Evolutionary conservation across 2,797 vertebrate genomes (phyloP), one percentile per base, ranked within the genome.

Genomic region (Phataginus tricuspis): DNA sequence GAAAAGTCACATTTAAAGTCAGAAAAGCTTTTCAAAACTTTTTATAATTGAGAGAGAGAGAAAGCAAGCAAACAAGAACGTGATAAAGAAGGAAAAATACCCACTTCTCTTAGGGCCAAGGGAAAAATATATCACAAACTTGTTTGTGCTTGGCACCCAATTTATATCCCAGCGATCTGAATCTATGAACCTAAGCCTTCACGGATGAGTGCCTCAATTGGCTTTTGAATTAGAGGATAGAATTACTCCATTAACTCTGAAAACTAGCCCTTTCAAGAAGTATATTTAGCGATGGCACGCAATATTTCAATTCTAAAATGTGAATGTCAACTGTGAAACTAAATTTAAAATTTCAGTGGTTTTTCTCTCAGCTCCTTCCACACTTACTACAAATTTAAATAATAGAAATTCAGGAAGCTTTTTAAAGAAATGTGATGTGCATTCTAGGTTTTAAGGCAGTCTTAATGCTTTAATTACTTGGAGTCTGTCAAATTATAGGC

Each of bases 221-320:
- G 71, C 31, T 86, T 97, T 94, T 95, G 59, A 97, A 92, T 95
- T 88, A 96, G 21, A 64, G 78, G 61, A 68, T 42, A 85, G 42
- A 42, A 49, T 96, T 95, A 95, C 80, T 96, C 96, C 93, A 95
- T 97, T 95, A 96, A 90, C 64, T 96, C 15, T 77, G 86, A 92
- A 92, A 57, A 75, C 84, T 42, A 86, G 85, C 49, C 88, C 69
- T 95, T 97, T 89, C 49, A 94, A 72, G 63, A 92, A 96, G 86
- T 57, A 59, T n/a, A 59, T 71, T 90, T 71, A 75, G 80, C 34
- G 15, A 42, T 39, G 59, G 59, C 29, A 29, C 74, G 77, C 53
- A 34, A 1, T 59, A 88, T 88, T 91, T 92, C 84, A 63, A 14
- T 84, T 92, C 95, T 63, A 94, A 83, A 92, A 91, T 21, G 68